phyloP scores from a whole-genome alignment of 2,113 vertebrate genomes.

The Oophaga pumilio region DNA sequence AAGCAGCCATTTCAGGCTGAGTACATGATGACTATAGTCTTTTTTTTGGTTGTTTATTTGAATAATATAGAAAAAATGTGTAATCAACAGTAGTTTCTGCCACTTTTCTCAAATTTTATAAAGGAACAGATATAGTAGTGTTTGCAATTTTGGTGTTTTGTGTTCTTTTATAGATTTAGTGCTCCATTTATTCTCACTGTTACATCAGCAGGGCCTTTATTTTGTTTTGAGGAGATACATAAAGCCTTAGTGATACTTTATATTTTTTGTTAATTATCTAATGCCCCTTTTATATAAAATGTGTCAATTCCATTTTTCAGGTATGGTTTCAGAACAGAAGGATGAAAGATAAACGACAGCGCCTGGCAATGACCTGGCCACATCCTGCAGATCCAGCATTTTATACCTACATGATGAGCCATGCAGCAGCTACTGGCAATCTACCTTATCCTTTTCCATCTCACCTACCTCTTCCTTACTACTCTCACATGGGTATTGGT shows the following conservation, averaged over 20 bases:
- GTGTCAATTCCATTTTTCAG: slow-evolving; percentile 69
- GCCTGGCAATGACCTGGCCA: slow-evolving; percentile 97
- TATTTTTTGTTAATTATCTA: neutral
- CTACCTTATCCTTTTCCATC: slow-evolving; percentile 94
- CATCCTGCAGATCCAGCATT: slow-evolving; percentile 96
- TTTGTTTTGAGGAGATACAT: neutral
- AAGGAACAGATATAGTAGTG: neutral
- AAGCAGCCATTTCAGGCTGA: neutral
- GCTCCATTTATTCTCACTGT: neutral
- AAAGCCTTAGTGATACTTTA: neutral
- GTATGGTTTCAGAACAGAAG: slow-evolving; percentile 99
- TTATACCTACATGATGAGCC: slow-evolving; percentile 99
- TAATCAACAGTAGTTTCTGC: neutral
- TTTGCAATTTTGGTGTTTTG: neutral
- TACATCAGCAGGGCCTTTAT: neutral
- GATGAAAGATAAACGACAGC: slow-evolving; percentile 98
- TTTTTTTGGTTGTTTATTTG: no score
- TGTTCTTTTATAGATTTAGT: neutral
- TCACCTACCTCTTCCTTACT: slow-evolving; percentile 94
- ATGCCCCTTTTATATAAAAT: neutral
- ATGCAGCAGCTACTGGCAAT: slow-evolving; percentile 93
- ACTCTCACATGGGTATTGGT: slow-evolving; percentile 89
- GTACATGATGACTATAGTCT: neutral
- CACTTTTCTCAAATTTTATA: neutral
- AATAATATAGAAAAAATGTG: no score